A percentile compares a stretch with the other conserved stretches of the same genome.
Evolutionary conservation across 1,140 invertebrate genomes (phyloP).

Genomic region (Sitobion miscanthi): DNA sequence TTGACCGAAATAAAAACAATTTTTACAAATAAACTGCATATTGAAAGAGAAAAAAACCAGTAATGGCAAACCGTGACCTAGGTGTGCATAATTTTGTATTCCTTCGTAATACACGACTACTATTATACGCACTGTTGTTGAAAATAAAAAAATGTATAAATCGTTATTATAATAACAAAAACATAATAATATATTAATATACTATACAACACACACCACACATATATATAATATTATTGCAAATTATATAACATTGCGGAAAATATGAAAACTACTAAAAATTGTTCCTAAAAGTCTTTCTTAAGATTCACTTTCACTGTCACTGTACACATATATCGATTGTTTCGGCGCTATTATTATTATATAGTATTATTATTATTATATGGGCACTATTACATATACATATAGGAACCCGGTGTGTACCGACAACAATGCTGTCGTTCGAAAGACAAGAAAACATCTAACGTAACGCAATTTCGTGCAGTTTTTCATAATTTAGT

Average conservation of each 20-base stretch:
- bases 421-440: background rate
- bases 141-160: background rate
- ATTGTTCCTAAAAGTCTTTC: constrained; percentile 36
- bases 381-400: constrained; percentile 20
- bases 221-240: background rate
- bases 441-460: background rate
- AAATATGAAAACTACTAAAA: constrained; percentile 49
- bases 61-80: background rate
- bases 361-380: background rate
- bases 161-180: background rate
- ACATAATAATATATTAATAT: constrained; percentile 1
- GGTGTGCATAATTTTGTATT: constrained; percentile 11
- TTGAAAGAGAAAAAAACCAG: background rate
- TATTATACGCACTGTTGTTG: background rate
- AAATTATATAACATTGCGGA: constrained; percentile 38
- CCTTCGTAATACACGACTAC: background rate
- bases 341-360: constrained; percentile 48
- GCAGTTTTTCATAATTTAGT: constrained; percentile 27
- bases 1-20: background rate
- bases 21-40: background rate
- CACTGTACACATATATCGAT: constrained; percentile 23
- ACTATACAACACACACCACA: background rate
- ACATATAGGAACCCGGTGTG: background rate
- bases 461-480: constrained; percentile 5
- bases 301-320: constrained; percentile 52